Evolutionary conservation across 2,113 vertebrate genomes (phyloP).

Genomic region (Scomber scombrus): DNA sequence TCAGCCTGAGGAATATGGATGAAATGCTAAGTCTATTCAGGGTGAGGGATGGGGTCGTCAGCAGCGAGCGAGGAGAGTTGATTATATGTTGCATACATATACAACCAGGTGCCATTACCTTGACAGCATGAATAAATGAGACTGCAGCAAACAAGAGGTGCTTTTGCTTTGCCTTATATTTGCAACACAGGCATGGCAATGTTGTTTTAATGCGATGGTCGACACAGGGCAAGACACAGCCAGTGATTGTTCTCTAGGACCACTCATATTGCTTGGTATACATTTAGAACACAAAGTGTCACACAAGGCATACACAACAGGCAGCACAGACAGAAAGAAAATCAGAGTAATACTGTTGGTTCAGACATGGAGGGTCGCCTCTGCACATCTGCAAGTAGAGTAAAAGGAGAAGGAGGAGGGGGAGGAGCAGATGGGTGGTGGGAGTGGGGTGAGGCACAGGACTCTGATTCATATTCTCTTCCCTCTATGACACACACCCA

Average conservation of each 20-base stretch:
- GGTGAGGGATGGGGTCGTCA: constrained; percentile 21
- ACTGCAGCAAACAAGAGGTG: constrained; percentile 11
- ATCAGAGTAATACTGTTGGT: constrained; percentile 37
- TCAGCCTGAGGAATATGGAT: constrained; percentile 4
- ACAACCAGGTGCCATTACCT: constrained; percentile 9
- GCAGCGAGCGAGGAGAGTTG: background rate
- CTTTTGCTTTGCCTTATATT: constrained; percentile 65
- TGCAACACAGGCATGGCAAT: constrained; percentile 60
- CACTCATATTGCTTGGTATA: constrained; percentile 75
- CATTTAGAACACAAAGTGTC: constrained; percentile 64
- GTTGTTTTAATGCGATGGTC: constrained; percentile 48
- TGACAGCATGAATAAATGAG: constrained; percentile 42
- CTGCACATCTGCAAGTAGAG: constrained; percentile 22
- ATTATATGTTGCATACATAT: constrained; percentile 19
- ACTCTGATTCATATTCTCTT: constrained; percentile 24
- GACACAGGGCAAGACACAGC: constrained; percentile 54
- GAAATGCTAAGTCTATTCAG: constrained; percentile 20
- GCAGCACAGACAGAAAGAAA: constrained; percentile 61
- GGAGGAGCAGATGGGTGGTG: background rate
- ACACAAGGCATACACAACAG: constrained; percentile 68
- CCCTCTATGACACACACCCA: constrained; percentile 38
- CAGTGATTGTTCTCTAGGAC: constrained; percentile 46
- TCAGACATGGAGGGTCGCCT: constrained; percentile 34
- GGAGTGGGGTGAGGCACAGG: background rate
- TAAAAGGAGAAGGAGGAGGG: background rate